Percentiles rank a stretch among this genome's conserved stretches.
These are phyloP conservation scores for Gasterosteus nipponicus DNA, from an alignment of 2,113 vertebrate genomes.

Conservation along the genomic window DNA sequence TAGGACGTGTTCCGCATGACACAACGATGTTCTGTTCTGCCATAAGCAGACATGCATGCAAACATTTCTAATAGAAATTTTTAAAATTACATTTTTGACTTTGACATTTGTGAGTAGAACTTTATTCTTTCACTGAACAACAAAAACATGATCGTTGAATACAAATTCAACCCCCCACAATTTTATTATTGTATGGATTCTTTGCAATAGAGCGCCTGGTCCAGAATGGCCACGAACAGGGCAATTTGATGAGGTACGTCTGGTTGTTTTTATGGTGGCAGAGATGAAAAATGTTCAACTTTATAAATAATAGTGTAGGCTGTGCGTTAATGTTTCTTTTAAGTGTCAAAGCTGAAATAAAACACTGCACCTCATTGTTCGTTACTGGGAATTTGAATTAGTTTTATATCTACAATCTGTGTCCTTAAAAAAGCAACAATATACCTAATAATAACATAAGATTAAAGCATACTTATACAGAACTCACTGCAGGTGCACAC, in stretches of 20 bases:
- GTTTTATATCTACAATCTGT: not conserved
- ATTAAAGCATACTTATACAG: not conserved
- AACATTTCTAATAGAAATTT: too few relatives aligned
- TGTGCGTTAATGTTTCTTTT: not conserved
- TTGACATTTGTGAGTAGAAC: too few relatives aligned
- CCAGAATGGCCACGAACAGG: not conserved
- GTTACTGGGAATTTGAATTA: not conserved
- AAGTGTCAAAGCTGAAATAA: not conserved
- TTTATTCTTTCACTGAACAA: too few relatives aligned
- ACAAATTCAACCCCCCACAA: not conserved
- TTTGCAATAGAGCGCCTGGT: too few relatives aligned
- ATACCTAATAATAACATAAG: not conserved
- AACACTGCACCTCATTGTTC: not conserved
- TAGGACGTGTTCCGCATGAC: not conserved
- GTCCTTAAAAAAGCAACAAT: not conserved
- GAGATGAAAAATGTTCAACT: too few relatives aligned
- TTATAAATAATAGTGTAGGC: not conserved
- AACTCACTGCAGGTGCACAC: not conserved
- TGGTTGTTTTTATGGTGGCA: too few relatives aligned
- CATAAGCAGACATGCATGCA: too few relatives aligned
- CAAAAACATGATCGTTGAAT: too few relatives aligned
- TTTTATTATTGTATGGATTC: not conserved
- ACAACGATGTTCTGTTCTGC: too few relatives aligned
- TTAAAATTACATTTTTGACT: too few relatives aligned
- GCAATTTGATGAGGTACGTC: too few relatives aligned